phyloP scores from a whole-genome alignment of 2,888 invertebrate species.

The Calliphora vomitoria region DNA sequence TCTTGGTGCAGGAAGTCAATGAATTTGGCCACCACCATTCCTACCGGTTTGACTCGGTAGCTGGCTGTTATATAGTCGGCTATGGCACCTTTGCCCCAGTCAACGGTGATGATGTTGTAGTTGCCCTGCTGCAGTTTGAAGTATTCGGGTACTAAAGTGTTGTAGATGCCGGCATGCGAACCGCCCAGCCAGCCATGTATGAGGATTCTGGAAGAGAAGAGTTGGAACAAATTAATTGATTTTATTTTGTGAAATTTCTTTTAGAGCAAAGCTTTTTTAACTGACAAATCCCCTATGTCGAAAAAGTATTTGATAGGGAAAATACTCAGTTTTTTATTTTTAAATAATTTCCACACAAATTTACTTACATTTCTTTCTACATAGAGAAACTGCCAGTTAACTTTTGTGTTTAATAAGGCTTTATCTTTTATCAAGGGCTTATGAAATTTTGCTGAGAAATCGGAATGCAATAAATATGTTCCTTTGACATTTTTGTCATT shows the following conservation, averaged over 20 bases:
- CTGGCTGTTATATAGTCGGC: conserved; percentile 82
- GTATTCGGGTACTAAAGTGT: conserved; percentile 79
- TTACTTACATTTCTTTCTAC: no score
- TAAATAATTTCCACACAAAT: no score
- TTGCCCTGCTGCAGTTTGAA: conserved; percentile 75
- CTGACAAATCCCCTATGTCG: no score
- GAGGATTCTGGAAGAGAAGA: conserved; percentile 77
- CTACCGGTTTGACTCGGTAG: conserved; percentile 85
- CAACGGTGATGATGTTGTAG: conserved; percentile 82
- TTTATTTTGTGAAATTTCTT: no score
- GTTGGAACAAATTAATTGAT: neutral
- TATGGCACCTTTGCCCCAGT: conserved; percentile 83
- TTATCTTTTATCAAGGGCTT: neutral
- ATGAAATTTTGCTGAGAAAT: no score
- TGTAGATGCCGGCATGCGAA: conserved; percentile 79
- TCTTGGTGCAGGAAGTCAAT: conserved; percentile 88
- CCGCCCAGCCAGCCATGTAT: conserved; percentile 83
- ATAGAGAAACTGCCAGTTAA: no score
- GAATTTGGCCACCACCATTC: conserved; percentile 86
- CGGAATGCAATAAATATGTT: no score
- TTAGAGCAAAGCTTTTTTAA: no score
- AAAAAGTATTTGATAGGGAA: no score
- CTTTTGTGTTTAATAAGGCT: no score
- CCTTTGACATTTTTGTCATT: no score
- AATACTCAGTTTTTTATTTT: no score